phyloP scores from a whole-genome alignment of 1,140 invertebrate genomes.

The Cherax quadricarinatus region DNA sequence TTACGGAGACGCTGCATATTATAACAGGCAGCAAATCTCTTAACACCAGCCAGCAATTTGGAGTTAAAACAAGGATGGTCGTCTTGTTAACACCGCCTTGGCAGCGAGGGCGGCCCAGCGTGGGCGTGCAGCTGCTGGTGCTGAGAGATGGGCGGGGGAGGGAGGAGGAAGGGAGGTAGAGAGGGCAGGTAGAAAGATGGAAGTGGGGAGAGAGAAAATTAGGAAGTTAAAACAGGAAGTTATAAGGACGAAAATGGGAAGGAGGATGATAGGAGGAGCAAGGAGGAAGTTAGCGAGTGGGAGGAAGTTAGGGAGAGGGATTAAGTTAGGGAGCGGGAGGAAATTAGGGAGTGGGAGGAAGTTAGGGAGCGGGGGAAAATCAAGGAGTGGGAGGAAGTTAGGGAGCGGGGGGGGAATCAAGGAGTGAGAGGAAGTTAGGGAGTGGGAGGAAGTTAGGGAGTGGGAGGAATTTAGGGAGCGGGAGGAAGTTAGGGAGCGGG shows the following conservation, averaged over 20 bases:
- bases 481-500: too few relatives aligned
- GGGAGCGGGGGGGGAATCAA: neutral
- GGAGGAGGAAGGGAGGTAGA: neutral
- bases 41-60: neutral
- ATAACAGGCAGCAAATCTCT: constrained; percentile 1
- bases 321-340: too few relatives aligned
- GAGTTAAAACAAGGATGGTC: neutral
- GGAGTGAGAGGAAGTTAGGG: too few relatives aligned
- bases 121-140: neutral
- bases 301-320: too few relatives aligned
- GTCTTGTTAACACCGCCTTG: neutral
- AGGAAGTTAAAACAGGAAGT: too few relatives aligned
- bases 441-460: neutral
- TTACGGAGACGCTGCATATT: neutral
- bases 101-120: neutral
- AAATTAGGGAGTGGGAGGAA: neutral
- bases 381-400: neutral
- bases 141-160: neutral
- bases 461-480: too few relatives aligned
- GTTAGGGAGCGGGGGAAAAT: too few relatives aligned
- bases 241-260: too few relatives aligned
- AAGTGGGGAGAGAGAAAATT: too few relatives aligned
- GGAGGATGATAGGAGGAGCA: too few relatives aligned
- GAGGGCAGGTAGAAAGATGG: neutral
- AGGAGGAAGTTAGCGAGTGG: too few relatives aligned